These are phyloP conservation scores for Picathartes gymnocephalus DNA, from an alignment of 2,113 vertebrate species.

Conservation along the genomic window DNA sequence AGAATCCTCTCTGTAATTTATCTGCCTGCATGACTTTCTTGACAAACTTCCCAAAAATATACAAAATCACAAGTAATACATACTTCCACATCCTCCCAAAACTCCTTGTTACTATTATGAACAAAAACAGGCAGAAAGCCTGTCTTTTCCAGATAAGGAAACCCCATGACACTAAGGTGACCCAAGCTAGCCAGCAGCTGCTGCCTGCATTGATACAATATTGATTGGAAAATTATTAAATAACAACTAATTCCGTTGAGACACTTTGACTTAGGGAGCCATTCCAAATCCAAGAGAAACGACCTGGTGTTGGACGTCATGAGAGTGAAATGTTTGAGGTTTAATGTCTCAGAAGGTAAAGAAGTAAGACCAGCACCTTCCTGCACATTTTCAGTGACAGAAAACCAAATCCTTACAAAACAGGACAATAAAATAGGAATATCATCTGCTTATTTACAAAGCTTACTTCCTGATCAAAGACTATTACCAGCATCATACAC, in stretches of 20 bases:
- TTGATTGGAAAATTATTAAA: neutral
- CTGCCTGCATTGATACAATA: neutral
- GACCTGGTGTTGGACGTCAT: neutral
- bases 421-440: neutral
- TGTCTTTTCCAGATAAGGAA: neutral
- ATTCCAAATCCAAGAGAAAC: neutral
- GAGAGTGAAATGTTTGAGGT: rapidly evolving
- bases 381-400: neutral
- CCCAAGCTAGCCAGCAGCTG: neutral
- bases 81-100: neutral
- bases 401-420: neutral
- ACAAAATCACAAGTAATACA: neutral
- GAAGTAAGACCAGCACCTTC: neutral
- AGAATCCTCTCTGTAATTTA: neutral
- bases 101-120: neutral
- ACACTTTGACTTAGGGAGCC: neutral
- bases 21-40: neutral
- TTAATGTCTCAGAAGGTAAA: neutral
- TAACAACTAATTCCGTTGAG: neutral
- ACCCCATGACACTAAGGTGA: neutral
- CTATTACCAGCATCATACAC: neutral
- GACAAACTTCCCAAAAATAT: neutral
- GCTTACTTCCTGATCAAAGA: neutral
- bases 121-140: neutral
- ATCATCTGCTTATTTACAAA: neutral